Conservation (phyloP, 2,113 vertebrate species). For the Antennarius striatus region DNA sequence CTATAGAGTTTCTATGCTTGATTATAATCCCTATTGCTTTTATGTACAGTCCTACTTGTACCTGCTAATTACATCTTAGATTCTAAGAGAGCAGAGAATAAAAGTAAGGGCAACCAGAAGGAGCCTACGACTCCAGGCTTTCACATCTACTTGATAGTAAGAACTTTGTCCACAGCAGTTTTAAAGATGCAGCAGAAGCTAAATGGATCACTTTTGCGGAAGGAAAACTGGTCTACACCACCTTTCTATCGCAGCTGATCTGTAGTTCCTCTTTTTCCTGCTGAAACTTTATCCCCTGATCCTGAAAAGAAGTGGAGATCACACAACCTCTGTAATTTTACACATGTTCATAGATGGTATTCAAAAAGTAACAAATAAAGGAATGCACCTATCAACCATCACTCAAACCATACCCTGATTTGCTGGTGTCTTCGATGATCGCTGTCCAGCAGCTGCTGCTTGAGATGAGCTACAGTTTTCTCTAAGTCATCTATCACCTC, state of each 20-base stretch:
- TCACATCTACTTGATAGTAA: constrained; percentile 51
- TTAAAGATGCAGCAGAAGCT: constrained; percentile 33
- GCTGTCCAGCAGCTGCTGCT: constrained; percentile 82
- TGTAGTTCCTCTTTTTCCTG: constrained; percentile 84
- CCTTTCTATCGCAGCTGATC: constrained; percentile 85
- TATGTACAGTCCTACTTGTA: constrained; percentile 13
- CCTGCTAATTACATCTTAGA: constrained; percentile 32
- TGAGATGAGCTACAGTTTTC: constrained; percentile 75
- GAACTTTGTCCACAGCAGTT: constrained; percentile 32
- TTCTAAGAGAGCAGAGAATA: constrained; percentile 41
- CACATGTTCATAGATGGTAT: not conserved
- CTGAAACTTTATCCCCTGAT: constrained; percentile 84
- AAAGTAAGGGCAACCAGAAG: constrained; percentile 31
- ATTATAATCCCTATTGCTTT: constrained; percentile 8
- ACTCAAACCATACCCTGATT: constrained; percentile 77
- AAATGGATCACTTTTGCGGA: constrained; percentile 9
- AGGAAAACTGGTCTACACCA: constrained; percentile 53
- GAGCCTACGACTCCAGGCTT: constrained; percentile 43
- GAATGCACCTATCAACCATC: not conserved
- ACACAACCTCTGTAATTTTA: not conserved
- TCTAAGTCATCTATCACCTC: constrained; percentile 83
- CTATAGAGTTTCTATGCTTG: not conserved
- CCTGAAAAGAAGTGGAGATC: constrained; percentile 72
- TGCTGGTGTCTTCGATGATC: constrained; percentile 83
- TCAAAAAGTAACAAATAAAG: not conserved